Base-by-base conservation (phyloP, 2,797 vertebrate species). In the Tolypeutes matacus region DNA sequence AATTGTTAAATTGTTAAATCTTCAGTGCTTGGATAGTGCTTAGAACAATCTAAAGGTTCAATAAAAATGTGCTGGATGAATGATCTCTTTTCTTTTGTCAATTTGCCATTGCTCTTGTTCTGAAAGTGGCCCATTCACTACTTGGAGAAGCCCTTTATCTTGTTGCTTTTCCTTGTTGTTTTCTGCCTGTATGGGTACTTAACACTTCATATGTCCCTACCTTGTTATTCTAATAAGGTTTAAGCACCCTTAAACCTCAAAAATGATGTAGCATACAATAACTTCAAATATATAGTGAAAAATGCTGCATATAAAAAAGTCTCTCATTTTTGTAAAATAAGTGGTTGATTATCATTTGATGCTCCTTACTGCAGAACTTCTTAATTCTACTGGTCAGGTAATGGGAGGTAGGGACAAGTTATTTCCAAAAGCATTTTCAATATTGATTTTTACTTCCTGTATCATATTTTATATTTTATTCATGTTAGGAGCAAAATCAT, bases 401-500 rank as follows among this genome's bases (percentile, higher is more conserved):
- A 56, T 85, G 0, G 11, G 7, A 49, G 88, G 75, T 17, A 65
- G 6, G 15, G 46, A 31, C 3, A 49, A 56, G 34, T 81, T 67
- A 58, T 86, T 94, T 91, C 15, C 34, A 72, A 51, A 91, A 39
- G 2, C 29, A 85, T 81, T 80, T 95, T 67, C 9, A n/a, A 31
- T 77, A 62, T 72, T 18, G 2, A 89, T 69, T 89, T 89, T 73
- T 1, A 34, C 13, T 67, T 76, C 1, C 3, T 10, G 18, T 51
- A 18, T 89, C 17, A 86, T 3, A 31, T 93, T 75, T 94, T 56
- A 72, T 76, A 76, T 86, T 89, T 2, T 42, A n/a, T 73, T 94
- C 56, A 39, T 75, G 25, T n/a, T 89, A 76, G 56, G 12, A 72
- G 25, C 64, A 64, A 94, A 92, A 62, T 73, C 76, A 39, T 76